A percentile compares a stretch with the other conserved stretches of the same genome.
phyloP scores from a whole-genome alignment of 2,113 vertebrate genomes.

The Ursus arctos region DNA sequence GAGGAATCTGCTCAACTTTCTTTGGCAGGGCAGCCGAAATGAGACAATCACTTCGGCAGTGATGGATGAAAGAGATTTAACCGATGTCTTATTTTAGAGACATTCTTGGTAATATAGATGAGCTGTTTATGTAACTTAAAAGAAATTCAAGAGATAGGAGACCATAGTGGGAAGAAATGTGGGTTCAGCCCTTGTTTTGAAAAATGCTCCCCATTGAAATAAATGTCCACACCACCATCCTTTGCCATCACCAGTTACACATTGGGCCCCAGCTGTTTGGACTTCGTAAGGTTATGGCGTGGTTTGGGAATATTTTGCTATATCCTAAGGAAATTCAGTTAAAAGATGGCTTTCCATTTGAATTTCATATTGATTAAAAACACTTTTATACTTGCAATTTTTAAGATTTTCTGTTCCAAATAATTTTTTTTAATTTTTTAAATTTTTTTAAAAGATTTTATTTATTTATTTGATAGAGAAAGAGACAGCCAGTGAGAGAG shows the following conservation, averaged over 20 bases:
- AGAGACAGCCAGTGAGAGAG: too few species aligned
- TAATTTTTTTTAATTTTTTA: not conserved
- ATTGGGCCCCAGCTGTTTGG: not conserved
- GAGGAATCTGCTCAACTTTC: not conserved
- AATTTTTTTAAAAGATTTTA: too few species aligned
- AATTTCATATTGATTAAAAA: slow-evolving; percentile 12
- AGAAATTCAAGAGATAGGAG: not conserved
- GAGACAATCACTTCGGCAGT: not conserved
- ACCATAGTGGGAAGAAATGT: not conserved
- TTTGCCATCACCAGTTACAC: not conserved
- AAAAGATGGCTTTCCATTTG: slow-evolving; percentile 1
- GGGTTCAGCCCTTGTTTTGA: not conserved
- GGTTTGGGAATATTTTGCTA: not conserved
- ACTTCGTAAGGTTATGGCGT: not conserved
- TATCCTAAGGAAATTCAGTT: not conserved
- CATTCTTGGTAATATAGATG: not conserved
- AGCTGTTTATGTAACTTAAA: not conserved
- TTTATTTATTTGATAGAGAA: too few species aligned
- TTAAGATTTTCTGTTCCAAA: not conserved
- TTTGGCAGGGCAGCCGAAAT: not conserved
- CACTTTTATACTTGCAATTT: not conserved
- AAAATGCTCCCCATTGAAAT: not conserved
- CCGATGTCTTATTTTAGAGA: not conserved
- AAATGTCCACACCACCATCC: not conserved
- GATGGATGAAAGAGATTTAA: not conserved